A percentile compares a stretch with the other conserved stretches of the same genome.
Evolutionary conservation across 2,797 vertebrate genomes (phyloP).

Genomic region (Perodicticus potto): DNA sequence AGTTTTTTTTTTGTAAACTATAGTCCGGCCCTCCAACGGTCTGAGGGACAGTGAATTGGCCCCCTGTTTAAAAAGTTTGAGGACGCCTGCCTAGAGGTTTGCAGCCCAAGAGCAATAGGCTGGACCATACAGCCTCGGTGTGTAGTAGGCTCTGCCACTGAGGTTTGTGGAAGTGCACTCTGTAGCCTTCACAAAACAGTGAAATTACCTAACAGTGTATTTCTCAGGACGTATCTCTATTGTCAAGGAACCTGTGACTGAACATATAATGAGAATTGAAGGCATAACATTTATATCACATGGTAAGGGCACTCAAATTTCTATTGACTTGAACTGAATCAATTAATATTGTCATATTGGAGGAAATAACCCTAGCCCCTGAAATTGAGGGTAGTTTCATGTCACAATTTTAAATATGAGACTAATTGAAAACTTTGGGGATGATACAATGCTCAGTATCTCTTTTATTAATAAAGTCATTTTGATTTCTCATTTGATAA

Average conservation of each 20-base stretch:
- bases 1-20: no score
- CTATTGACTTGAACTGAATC: not conserved
- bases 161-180: not conserved
- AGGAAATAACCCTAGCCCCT: not conserved
- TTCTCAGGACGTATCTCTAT: not conserved
- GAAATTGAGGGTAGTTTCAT: not conserved
- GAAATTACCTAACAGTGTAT: not conserved
- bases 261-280: not conserved
- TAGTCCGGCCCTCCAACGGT: no score
- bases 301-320: not conserved
- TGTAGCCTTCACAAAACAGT: not conserved
- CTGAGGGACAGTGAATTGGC: no score
- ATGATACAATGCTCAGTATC: not conserved
- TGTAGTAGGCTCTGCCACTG: not conserved
- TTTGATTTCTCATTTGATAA: not conserved
- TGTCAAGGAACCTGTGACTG: not conserved
- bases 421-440: not conserved
- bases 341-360: not conserved
- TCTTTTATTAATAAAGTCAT: not conserved
- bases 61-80: no score
- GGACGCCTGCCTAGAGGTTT: not conserved
- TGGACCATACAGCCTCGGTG: not conserved
- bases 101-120: not conserved
- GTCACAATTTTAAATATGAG: conserved; percentile 11
- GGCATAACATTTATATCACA: not conserved